phyloP scores from a whole-genome alignment of 2,797 vertebrate species.

The Alfaro cultratus region DNA sequence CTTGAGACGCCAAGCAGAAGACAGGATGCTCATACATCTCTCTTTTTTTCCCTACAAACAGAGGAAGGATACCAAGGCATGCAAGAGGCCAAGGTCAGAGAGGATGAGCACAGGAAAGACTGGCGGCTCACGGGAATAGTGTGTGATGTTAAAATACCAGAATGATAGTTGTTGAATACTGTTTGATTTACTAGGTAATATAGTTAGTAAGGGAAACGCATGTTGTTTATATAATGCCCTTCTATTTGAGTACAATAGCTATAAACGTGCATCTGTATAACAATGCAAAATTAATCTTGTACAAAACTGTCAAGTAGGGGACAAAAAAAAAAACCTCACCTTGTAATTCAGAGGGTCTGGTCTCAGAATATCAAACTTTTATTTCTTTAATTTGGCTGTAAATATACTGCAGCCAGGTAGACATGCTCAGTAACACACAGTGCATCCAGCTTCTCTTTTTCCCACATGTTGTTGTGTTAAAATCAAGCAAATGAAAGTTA shows the following conservation, averaged over 20 bases:
- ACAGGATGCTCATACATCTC: conserved; percentile 99
- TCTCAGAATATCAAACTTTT: neutral
- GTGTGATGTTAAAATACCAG: neutral
- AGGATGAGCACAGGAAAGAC: conserved; percentile 78
- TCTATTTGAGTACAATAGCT: neutral
- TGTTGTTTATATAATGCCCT: neutral
- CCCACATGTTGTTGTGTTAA: neutral
- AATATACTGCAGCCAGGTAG: neutral
- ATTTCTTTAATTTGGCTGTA: neutral
- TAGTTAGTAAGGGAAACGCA: neutral
- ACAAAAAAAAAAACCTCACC: neutral
- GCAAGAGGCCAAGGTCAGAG: conserved; percentile 90
- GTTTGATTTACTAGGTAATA: neutral
- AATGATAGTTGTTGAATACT: neutral
- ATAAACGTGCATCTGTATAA: neutral
- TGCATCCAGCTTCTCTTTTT: neutral
- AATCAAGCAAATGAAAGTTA: too few relatives aligned
- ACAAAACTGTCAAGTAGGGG: neutral
- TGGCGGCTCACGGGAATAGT: neutral
- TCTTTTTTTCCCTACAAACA: conserved; percentile 99
- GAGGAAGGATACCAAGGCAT: conserved; percentile 94
- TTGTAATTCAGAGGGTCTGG: neutral
- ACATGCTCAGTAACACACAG: neutral
- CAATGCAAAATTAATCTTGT: neutral
- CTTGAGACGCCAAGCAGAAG: conserved; percentile 99